These are phyloP conservation scores for Orycteropus afer DNA, from an alignment of 2,113 vertebrate genomes.

Conservation along the genomic window DNA sequence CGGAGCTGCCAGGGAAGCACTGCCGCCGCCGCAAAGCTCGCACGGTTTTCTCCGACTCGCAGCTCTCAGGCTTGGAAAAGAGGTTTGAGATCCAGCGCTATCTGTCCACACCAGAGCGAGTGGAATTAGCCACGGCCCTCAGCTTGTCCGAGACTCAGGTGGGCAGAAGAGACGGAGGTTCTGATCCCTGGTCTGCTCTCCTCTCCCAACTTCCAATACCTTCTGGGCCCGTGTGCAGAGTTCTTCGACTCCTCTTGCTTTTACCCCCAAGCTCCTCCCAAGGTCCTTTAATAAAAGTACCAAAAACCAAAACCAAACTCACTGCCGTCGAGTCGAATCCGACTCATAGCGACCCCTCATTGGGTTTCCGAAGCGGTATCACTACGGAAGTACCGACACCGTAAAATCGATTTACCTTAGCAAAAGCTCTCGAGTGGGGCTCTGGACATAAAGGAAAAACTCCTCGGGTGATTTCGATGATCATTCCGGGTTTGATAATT, in stretches of 20 bases:
- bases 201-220: neutral
- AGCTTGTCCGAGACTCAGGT: constrained; percentile 99
- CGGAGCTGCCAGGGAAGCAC: constrained; percentile 96
- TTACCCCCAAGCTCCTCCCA: neutral
- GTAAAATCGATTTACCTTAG: neutral
- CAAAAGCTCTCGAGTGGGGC: neutral
- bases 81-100: constrained; percentile 98
- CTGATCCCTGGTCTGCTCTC: too few species aligned
- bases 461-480: neutral
- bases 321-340: too few species aligned
- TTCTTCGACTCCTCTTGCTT: neutral
- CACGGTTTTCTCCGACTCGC: constrained; percentile 98
- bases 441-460: neutral
- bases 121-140: constrained; percentile 97
- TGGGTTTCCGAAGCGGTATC: too few species aligned
- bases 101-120: constrained; percentile 96
- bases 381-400: too few species aligned
- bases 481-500: neutral
- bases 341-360: too few species aligned
- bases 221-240: neutral
- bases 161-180: neutral
- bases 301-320: too few species aligned
- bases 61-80: constrained; percentile 97
- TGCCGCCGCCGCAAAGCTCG: constrained; percentile 96
- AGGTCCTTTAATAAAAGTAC: neutral